phyloP scores from a whole-genome alignment of 2,797 vertebrate genomes.

The Bovichtus variegatus region DNA sequence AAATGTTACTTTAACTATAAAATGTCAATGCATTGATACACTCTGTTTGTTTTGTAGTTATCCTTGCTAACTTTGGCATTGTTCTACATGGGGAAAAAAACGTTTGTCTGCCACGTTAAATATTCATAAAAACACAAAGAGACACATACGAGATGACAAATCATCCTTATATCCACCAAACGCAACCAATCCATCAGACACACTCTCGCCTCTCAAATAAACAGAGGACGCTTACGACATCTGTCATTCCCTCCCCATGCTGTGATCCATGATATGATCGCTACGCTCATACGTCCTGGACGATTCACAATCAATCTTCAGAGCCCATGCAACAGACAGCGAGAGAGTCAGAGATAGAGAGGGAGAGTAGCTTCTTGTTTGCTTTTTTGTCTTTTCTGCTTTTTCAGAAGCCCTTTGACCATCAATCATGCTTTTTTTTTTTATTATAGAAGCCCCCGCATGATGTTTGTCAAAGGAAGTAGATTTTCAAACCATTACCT shows the following conservation, averaged over 20 bases:
- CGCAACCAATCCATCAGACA: slow-evolving; percentile 72
- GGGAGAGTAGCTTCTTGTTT: too few species aligned
- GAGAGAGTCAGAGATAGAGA: not conserved
- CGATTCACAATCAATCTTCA: slow-evolving; percentile 75
- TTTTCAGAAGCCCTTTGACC: slow-evolving; percentile 37
- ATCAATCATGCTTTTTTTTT: slow-evolving; percentile 61
- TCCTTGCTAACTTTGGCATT: not conserved
- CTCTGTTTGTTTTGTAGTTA: slow-evolving; percentile 3
- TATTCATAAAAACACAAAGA: slow-evolving; percentile 49
- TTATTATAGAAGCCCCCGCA: slow-evolving; percentile 41
- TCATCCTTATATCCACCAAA: slow-evolving; percentile 50
- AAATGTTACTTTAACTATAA: slow-evolving; percentile 8
- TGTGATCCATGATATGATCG: slow-evolving; percentile 77
- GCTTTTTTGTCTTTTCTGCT: slow-evolving; percentile 34
- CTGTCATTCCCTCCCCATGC: slow-evolving; percentile 72
- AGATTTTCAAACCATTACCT: slow-evolving; percentile 68
- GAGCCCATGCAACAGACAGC: slow-evolving; percentile 52
- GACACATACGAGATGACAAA: slow-evolving; percentile 63
- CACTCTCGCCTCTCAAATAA: slow-evolving; percentile 64
- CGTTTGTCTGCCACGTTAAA: slow-evolving; percentile 31
- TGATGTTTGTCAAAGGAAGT: slow-evolving; percentile 73
- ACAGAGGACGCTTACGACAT: slow-evolving; percentile 69
- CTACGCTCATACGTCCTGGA: slow-evolving; percentile 65
- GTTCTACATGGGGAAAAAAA: slow-evolving; percentile 3
- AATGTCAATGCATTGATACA: not conserved